phyloP scores from a whole-genome alignment of 2,888 invertebrate genomes.

The Pristionchus mayeri region DNA sequence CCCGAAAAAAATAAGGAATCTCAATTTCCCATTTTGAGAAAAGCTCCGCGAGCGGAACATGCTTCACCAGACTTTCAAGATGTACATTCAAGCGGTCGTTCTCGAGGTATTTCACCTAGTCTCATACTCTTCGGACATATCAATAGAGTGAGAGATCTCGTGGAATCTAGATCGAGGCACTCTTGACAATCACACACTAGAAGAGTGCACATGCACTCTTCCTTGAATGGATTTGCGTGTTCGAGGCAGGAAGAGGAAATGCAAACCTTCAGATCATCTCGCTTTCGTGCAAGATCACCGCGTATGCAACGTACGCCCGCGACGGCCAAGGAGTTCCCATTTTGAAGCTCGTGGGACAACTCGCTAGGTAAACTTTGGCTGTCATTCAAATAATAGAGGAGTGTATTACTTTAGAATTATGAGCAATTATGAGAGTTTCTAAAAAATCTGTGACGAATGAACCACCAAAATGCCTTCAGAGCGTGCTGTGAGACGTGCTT shows the following conservation, averaged over 20 bases:
- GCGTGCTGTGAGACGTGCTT: conserved; percentile 86
- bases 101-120: conserved; percentile 82
- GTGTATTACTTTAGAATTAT: no score
- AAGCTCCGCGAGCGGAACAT: conserved; percentile 81
- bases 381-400: no score
- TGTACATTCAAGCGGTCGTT: conserved; percentile 85
- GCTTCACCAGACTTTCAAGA: conserved; percentile 89
- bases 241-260: background rate
- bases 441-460: no score
- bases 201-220: no score
- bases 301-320: conserved; percentile 82
- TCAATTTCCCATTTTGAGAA: background rate
- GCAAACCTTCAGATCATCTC: conserved; percentile 45
- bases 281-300: background rate
- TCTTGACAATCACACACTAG: no score
- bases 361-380: conserved; percentile 66
- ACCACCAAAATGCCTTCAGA: conserved; percentile 79
- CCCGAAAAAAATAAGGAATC: background rate
- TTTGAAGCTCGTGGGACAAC: conserved; percentile 78
- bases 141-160: background rate
- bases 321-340: conserved; percentile 83
- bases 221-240: no score
- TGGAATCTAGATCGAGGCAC: no score
- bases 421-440: no score
- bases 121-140: no score